Evolutionary conservation across 2,797 vertebrate species (phyloP).

Genomic region (Arrhamphus sclerolepis): DNA sequence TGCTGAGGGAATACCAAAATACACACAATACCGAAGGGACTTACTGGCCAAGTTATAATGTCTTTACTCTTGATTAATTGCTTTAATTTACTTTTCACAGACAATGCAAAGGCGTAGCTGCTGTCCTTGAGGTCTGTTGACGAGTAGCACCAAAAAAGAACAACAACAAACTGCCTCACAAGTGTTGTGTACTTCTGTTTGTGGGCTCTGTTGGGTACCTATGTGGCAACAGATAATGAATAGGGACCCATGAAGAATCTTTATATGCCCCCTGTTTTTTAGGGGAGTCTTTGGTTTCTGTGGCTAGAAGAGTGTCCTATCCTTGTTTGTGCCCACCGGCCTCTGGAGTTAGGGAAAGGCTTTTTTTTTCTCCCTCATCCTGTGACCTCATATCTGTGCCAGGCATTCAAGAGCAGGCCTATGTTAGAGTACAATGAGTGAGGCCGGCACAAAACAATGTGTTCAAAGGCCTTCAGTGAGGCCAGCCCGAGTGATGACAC

Average conservation of each 20-base stretch:
- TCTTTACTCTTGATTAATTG: constrained; percentile 51
- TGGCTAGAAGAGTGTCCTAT: constrained; percentile 16
- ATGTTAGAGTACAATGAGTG: constrained; percentile 44
- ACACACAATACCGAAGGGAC: constrained; percentile 36
- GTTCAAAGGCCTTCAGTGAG: constrained; percentile 49
- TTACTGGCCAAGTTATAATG: constrained; percentile 44
- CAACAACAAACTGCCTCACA: constrained; percentile 6
- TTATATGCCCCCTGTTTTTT: constrained; percentile 29
- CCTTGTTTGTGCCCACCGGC: constrained; percentile 24
- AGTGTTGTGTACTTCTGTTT: background rate
- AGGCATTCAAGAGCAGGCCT: constrained; percentile 35
- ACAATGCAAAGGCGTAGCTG: constrained; percentile 25
- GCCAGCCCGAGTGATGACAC: constrained; percentile 46
- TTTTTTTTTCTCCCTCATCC: constrained; percentile 19
- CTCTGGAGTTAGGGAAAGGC: constrained; percentile 24
- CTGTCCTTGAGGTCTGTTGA: constrained; percentile 19
- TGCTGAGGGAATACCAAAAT: constrained; percentile 33
- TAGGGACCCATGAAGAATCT: constrained; percentile 13
- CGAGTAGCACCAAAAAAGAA: constrained; percentile 17
- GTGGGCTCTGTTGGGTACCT: background rate
- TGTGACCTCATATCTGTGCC: constrained; percentile 73
- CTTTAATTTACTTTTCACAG: constrained; percentile 62
- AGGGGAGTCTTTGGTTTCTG: constrained; percentile 35
- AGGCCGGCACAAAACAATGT: constrained; percentile 50
- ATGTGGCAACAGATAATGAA: constrained; percentile 34